A percentile compares a stretch with the other conserved stretches of the same genome.
Evolutionary conservation across 2,113 vertebrate genomes (phyloP).

Genomic region (Orcinus orca): DNA sequence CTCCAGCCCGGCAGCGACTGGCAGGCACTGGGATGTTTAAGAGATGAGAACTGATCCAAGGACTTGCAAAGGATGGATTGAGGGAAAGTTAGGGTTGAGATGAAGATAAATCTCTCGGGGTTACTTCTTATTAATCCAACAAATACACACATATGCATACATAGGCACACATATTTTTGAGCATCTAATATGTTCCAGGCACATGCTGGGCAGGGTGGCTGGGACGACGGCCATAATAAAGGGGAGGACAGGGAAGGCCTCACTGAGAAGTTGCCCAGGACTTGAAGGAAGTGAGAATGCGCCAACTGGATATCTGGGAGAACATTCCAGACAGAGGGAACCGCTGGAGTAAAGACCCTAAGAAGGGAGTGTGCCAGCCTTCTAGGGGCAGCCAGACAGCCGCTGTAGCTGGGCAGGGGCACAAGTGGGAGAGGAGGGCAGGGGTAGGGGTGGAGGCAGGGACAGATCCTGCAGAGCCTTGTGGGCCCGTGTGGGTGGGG

Average conservation of each 20-base stretch:
- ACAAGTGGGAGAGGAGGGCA: accelerated
- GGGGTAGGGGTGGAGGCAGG: too few relatives aligned
- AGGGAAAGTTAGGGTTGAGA: background rate
- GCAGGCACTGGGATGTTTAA: background rate
- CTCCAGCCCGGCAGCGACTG: background rate
- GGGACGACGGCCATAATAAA: background rate
- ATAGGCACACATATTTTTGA: background rate
- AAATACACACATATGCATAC: background rate
- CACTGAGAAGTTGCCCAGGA: background rate
- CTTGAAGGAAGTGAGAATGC: background rate
- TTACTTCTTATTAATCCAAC: background rate
- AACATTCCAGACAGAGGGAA: background rate
- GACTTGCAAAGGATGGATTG: background rate
- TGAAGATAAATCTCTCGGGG: background rate
- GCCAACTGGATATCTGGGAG: background rate
- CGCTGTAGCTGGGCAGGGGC: too few relatives aligned
- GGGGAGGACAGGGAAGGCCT: background rate
- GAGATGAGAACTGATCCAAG: accelerated
- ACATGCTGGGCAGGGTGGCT: accelerated
- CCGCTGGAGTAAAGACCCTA: background rate
- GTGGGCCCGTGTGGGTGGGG: background rate
- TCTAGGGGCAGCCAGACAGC: background rate
- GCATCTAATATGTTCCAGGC: background rate
- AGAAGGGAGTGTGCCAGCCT: background rate
- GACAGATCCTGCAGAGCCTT: background rate